A percentile compares a stretch with the other conserved stretches of the same genome.
Evolutionary conservation across 2,888 invertebrate species (phyloP).

Genomic region (Mesorhabditis belari): DNA sequence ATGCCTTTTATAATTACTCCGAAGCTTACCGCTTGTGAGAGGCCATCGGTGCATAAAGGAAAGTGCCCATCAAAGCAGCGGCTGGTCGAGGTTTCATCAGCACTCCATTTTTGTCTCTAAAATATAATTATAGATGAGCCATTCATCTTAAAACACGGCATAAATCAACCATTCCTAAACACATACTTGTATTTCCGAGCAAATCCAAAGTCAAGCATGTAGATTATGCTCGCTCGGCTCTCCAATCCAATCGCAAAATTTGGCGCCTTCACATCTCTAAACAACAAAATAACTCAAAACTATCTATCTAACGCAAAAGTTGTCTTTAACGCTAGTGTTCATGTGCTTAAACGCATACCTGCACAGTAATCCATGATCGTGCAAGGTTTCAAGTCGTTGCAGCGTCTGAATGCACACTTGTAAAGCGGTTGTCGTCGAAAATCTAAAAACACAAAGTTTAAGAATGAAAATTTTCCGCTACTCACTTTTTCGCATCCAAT

Average conservation of each 20-base stretch:
- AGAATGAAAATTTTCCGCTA: neutral
- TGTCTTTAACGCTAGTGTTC: neutral
- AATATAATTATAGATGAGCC: constrained; percentile 1
- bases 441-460: constrained; percentile 10
- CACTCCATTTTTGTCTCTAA: constrained; percentile 35
- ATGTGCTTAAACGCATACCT: constrained; percentile 5
- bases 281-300: too few relatives aligned
- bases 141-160: neutral
- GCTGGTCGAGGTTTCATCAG: constrained; percentile 34
- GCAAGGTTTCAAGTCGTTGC: constrained; percentile 34
- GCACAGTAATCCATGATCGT: constrained; percentile 37
- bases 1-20: neutral
- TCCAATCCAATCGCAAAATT: constrained; percentile 43
- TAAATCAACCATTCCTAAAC: neutral
- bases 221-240: constrained; percentile 22
- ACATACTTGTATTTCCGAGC: constrained; percentile 35
- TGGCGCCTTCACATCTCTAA: constrained; percentile 42
- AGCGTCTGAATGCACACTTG: constrained; percentile 34
- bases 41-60: constrained; percentile 22
- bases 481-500: constrained; percentile 24
- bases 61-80: constrained; percentile 42
- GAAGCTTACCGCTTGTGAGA: constrained; percentile 4
- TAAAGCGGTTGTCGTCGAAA: constrained; percentile 34
- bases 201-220: constrained; percentile 48
- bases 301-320: too few relatives aligned